phyloP scores from a whole-genome alignment of 2,888 invertebrate species.

The Antheraea yamamai region DNA sequence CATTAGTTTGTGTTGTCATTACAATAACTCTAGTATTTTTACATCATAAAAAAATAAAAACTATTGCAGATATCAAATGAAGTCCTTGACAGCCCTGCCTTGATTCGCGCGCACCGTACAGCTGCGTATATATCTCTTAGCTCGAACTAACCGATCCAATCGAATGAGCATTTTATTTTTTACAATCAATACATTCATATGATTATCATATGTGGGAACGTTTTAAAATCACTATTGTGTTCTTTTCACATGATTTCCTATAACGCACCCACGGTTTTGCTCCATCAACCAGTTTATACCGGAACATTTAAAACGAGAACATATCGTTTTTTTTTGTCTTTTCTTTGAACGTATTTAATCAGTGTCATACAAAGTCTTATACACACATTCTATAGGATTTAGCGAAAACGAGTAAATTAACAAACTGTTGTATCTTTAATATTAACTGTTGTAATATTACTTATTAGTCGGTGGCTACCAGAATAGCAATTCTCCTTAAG shows the following conservation, averaged over 20 bases:
- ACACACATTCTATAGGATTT: not conserved
- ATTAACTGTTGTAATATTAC: not conserved
- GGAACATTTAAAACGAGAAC: conserved; percentile 43
- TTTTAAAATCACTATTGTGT: conserved; percentile 51
- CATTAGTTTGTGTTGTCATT: not conserved
- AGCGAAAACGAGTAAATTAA: not conserved
- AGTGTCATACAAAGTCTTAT: not conserved
- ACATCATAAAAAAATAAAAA: not conserved
- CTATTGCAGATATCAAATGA: not conserved
- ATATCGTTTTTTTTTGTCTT: conserved; percentile 34
- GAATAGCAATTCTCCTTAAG: not conserved
- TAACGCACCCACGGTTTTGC: conserved; percentile 53
- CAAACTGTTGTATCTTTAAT: not conserved
- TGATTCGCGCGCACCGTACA: not conserved
- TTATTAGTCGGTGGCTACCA: not conserved
- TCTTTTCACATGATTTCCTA: conserved; percentile 65
- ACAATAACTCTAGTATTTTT: not conserved
- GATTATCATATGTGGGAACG: conserved; percentile 51
- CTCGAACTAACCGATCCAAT: conserved; percentile 49
- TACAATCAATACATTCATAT: conserved; percentile 31
- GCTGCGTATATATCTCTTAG: not conserved
- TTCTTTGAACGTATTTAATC: not conserved
- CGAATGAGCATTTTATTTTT: conserved; percentile 54
- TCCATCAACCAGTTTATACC: conserved; percentile 41
- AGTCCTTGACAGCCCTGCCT: not conserved